Conservation (phyloP, 2,888 invertebrate genomes). For the Brachyopa scutellaris region DNA sequence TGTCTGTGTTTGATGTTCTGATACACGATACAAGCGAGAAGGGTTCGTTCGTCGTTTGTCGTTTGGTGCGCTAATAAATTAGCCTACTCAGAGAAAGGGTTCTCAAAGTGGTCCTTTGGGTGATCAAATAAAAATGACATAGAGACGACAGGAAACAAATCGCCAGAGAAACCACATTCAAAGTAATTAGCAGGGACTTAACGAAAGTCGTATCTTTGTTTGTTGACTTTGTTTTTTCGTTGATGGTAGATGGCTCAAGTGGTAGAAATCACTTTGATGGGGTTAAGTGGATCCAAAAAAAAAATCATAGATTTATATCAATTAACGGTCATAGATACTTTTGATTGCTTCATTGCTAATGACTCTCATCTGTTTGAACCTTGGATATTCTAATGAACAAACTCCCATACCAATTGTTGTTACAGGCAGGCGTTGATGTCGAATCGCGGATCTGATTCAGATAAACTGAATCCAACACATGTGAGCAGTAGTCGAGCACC, state of each 20-base stretch:
- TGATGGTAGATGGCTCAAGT: constrained; percentile 19
- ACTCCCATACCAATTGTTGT: constrained; percentile 80
- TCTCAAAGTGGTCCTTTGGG: constrained; percentile 69
- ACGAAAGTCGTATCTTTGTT: constrained; percentile 35
- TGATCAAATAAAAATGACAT: constrained; percentile 60
- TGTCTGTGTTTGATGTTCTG: constrained; percentile 36
- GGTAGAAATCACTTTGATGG: constrained; percentile 43
- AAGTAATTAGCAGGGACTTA: constrained; percentile 68
- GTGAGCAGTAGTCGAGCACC: constrained; percentile 83
- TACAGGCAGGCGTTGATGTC: constrained; percentile 87
- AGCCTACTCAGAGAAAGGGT: constrained; percentile 47
- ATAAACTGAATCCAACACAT: constrained; percentile 83
- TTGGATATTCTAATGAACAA: constrained; percentile 81
- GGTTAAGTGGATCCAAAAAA: constrained; percentile 6
- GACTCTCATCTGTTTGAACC: constrained; percentile 70
- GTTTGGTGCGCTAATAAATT: constrained; percentile 61
- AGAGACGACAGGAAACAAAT: constrained; percentile 31
- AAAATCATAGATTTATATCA: constrained; percentile 30
- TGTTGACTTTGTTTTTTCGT: not conserved
- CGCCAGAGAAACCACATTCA: constrained; percentile 46
- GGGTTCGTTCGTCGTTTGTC: too few species aligned
- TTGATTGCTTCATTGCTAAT: not conserved
- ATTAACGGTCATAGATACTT: constrained; percentile 45
- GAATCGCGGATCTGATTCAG: constrained; percentile 82
- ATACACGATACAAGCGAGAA: constrained; percentile 4